These are phyloP conservation scores for Eupithecia pulchellata DNA, from an alignment of 2,888 invertebrate species.

Conservation along the genomic window DNA sequence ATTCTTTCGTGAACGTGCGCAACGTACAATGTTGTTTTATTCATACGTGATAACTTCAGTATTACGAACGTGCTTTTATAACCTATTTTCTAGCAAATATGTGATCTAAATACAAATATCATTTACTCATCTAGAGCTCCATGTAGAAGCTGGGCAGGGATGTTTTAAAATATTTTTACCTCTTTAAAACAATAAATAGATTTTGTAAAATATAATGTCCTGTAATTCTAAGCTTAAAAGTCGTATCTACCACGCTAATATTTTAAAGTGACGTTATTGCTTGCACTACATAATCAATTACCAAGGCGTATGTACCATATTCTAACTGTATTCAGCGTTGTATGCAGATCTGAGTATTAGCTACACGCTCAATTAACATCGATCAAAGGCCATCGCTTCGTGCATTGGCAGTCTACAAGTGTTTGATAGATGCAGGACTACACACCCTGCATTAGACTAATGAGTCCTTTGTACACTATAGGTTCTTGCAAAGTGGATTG, in stretches of 20 bases:
- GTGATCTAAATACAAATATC: background rate
- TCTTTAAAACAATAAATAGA: background rate
- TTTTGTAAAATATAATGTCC: background rate
- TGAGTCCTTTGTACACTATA: constrained; percentile 19
- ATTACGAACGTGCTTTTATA: constrained; percentile 21
- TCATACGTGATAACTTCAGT: constrained; percentile 18
- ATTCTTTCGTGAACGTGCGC: constrained; percentile 23
- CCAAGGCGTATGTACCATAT: constrained; percentile 9
- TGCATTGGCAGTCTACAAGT: constrained; percentile 20
- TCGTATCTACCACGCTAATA: too few relatives aligned
- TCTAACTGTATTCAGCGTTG: constrained; percentile 24
- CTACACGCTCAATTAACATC: constrained; percentile 43
- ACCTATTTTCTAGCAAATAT: constrained; percentile 1
- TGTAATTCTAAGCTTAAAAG: background rate
- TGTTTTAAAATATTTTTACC: background rate
- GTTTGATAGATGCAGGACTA: constrained; percentile 38
- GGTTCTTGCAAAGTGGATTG: background rate
- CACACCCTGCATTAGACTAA: constrained; percentile 30
- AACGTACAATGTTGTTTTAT: constrained; percentile 31
- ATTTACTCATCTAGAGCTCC: background rate
- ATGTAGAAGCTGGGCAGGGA: too few relatives aligned
- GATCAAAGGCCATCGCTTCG: constrained; percentile 38
- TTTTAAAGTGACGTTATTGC: too few relatives aligned
- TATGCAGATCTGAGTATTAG: constrained; percentile 33
- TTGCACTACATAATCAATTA: constrained; percentile 12